Evolutionary conservation across 2,888 invertebrate genomes (phyloP).

Genomic region (Dryobotodes eremita): DNA sequence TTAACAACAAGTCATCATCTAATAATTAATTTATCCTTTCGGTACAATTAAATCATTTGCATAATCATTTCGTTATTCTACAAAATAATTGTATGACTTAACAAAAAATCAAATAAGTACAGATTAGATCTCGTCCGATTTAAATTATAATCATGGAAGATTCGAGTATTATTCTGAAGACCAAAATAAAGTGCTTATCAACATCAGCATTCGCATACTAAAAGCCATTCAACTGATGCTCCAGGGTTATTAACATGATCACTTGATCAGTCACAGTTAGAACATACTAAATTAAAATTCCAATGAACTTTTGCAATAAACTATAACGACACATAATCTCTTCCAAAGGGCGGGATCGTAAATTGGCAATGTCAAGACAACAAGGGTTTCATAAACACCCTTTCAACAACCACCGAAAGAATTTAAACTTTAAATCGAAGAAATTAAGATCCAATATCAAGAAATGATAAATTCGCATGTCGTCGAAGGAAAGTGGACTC

Average conservation of each 20-base stretch:
- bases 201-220: conserved; percentile 9
- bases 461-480: conserved; percentile 70
- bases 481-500: conserved; percentile 78
- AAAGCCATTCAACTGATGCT: not conserved
- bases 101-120: not conserved
- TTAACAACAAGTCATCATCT: not conserved
- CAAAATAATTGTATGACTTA: not conserved
- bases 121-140: conserved; percentile 4
- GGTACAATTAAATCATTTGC: conserved; percentile 17
- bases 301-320: conserved; percentile 17
- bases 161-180: conserved; percentile 17
- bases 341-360: conserved; percentile 57
- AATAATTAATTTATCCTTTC: not conserved
- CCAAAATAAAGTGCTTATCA: conserved; percentile 13
- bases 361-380: conserved; percentile 71
- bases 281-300: conserved; percentile 18
- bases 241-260: conserved; percentile 33
- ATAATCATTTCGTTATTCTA: conserved; percentile 2
- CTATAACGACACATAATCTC: conserved; percentile 38
- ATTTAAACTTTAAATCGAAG: conserved; percentile 54
- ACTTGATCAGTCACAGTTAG: conserved; percentile 23
- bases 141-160: too few relatives aligned
- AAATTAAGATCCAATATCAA: conserved; percentile 59
- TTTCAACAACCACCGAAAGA: conserved; percentile 33
- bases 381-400: conserved; percentile 63